phyloP scores from a whole-genome alignment of 2,113 vertebrate species.

The Empidonax traillii region DNA sequence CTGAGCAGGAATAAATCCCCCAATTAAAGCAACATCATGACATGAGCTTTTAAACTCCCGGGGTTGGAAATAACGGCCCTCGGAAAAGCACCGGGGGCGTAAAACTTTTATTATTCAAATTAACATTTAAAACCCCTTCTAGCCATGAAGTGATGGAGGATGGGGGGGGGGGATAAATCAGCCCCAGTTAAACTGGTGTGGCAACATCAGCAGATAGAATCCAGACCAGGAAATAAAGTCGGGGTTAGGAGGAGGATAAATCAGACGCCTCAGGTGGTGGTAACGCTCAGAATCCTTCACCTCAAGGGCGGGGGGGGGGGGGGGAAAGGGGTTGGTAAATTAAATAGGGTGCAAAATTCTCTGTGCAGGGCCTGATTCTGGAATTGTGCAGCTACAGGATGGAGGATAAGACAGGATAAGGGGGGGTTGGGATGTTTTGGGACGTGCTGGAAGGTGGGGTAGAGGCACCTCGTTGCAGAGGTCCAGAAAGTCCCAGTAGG shows the following conservation, averaged over 20 bases:
- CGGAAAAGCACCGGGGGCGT: background rate
- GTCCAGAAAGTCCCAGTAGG: background rate
- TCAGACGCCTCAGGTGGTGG: background rate
- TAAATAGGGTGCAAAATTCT: background rate
- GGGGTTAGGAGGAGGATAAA: conserved; percentile 68
- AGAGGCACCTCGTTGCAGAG: background rate
- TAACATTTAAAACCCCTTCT: conserved; percentile 61
- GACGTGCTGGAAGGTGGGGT: background rate
- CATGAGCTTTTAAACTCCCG: conserved; percentile 50
- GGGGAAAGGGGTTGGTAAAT: background rate
- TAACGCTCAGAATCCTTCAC: background rate
- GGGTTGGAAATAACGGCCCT: conserved; percentile 40
- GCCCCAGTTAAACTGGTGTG: conserved; percentile 22
- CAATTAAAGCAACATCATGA: conserved; percentile 63
- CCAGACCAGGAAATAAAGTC: conserved; percentile 63
- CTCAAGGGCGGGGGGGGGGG: no score
- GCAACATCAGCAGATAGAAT: conserved; percentile 45
- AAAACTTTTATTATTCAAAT: conserved; percentile 70
- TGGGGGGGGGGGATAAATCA: conserved; percentile 61
- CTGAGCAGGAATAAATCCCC: conserved; percentile 33
- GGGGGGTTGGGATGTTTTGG: background rate
- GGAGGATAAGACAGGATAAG: background rate
- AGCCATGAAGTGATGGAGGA: conserved; percentile 39
- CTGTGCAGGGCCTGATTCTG: background rate
- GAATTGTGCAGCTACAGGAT: background rate